phyloP scores from a whole-genome alignment of 1,140 invertebrate species.

The Spodoptera litura region DNA sequence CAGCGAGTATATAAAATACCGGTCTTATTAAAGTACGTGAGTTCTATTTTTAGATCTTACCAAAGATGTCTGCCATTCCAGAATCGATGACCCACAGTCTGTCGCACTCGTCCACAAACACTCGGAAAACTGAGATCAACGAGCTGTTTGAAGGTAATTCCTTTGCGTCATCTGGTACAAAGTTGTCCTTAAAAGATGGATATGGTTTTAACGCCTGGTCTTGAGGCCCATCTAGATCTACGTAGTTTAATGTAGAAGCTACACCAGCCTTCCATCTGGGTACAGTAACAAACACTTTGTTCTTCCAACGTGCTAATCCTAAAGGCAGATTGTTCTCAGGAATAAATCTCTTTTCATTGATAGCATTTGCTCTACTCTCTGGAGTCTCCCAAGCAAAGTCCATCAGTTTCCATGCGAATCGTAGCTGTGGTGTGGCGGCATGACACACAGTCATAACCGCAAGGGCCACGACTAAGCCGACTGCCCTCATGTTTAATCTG shows the following conservation, averaged over 20 bases:
- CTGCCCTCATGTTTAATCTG: conserved; percentile 73
- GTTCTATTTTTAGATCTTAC: conserved; percentile 65
- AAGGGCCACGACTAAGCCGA: conserved; percentile 67
- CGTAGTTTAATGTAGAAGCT: conserved; percentile 90
- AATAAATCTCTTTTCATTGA: conserved; percentile 88
- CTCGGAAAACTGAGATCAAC: conserved; percentile 89
- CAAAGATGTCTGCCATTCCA: conserved; percentile 91
- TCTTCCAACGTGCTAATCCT: conserved; percentile 90
- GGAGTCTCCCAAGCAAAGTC: conserved; percentile 90
- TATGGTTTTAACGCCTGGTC: conserved; percentile 90
- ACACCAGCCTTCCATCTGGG: conserved; percentile 92
- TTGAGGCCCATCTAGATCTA: conserved; percentile 87
- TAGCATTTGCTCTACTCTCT: conserved; percentile 87
- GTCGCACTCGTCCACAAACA: conserved; percentile 89
- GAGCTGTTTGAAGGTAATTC: conserved; percentile 85
- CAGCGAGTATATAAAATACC: neutral
- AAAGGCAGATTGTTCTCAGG: conserved; percentile 91
- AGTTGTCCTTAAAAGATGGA: conserved; percentile 89
- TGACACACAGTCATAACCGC: conserved; percentile 62
- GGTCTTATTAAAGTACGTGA: neutral
- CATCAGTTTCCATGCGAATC: conserved; percentile 90
- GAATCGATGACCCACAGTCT: conserved; percentile 92
- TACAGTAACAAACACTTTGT: conserved; percentile 92
- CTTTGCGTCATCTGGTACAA: conserved; percentile 82
- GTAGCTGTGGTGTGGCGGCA: conserved; percentile 88